Evolutionary conservation across 2,888 invertebrate genomes (phyloP).

Genomic region (Flexamia atlantica): DNA sequence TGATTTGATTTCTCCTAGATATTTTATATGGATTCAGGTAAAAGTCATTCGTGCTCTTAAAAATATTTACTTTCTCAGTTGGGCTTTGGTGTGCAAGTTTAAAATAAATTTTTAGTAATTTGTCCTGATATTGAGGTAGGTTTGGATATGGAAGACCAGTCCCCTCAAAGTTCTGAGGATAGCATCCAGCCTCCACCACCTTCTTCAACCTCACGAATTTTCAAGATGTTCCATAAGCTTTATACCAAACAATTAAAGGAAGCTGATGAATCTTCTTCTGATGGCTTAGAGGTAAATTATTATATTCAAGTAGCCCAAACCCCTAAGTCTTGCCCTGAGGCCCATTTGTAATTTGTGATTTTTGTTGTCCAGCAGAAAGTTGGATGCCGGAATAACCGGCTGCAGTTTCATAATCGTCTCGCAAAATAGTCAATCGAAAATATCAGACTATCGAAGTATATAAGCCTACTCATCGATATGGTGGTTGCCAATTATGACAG

Average conservation of each 20-base stretch:
- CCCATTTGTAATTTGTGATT: no score
- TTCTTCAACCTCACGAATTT: conserved; percentile 8
- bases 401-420: no score
- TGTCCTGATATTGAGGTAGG: not conserved
- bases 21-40: not conserved
- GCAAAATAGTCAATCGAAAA: no score
- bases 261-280: conserved; percentile 18
- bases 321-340: no score
- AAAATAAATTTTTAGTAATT: not conserved
- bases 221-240: conserved; percentile 16
- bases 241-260: conserved; percentile 30
- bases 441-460: no score
- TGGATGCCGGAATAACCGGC: no score
- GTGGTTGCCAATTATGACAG: no score
- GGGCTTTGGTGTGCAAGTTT: not conserved
- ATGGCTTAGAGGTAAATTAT: conserved; percentile 40
- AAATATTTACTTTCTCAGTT: not conserved
- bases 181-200: not conserved
- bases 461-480: no score
- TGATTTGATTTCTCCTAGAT: no score
- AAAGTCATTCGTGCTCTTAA: not conserved
- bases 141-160: conserved; percentile 1
- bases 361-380: no score
- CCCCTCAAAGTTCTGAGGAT: no score
- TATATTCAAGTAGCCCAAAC: no score